Evolutionary conservation across 2,113 vertebrate genomes (phyloP).

Genomic region (Rhynchomys soricoides): DNA sequence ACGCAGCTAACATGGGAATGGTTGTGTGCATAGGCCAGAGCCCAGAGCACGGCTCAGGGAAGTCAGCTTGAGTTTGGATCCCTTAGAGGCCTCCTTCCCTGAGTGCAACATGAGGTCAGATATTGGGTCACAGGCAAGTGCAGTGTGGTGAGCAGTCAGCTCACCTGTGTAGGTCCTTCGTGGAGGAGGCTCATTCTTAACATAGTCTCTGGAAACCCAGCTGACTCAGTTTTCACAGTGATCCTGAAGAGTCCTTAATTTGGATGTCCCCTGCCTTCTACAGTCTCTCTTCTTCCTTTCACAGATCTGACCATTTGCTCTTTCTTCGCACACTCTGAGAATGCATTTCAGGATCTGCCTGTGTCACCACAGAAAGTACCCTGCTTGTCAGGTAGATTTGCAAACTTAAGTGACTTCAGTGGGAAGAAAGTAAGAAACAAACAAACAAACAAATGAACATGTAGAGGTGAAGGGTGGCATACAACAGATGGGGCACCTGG

Average conservation of each 20-base stretch:
- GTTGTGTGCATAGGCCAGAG: not conserved
- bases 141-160: not conserved
- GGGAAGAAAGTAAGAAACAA: not conserved
- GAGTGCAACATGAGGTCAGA: not conserved
- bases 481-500: not conserved
- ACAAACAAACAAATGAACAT: not conserved
- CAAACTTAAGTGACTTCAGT: not conserved
- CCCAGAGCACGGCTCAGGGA: not conserved
- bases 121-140: not conserved
- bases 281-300: not conserved
- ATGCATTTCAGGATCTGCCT: not conserved
- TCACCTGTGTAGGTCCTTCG: fast-evolving
- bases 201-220: fast-evolving
- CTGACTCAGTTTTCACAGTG: not conserved
- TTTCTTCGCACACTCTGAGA: not conserved
- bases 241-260: not conserved
- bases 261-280: not conserved
- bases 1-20: not conserved
- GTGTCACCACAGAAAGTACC: not conserved
- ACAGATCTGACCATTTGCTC: not conserved
- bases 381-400: not conserved
- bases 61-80: not conserved
- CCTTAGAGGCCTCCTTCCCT: not conserved
- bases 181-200: not conserved
- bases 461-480: fast-evolving